Evolutionary conservation across 2,888 invertebrate species (phyloP), one percentile per base, ranked within the genome.

Genomic region (Amaurobius ferox): DNA sequence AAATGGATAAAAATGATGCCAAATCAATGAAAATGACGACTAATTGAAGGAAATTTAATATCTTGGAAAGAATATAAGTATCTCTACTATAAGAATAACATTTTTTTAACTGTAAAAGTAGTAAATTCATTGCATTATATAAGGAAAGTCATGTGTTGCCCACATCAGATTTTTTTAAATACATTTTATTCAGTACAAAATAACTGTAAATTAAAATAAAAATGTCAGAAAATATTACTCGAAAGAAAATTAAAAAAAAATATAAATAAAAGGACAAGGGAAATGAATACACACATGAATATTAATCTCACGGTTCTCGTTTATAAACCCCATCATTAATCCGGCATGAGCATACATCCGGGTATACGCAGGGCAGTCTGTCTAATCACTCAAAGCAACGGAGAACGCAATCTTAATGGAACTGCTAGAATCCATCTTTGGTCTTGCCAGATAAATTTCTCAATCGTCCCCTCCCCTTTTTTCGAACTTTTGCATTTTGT

Each of bases 341-440:
- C 80, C 80, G 66, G 26, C 79, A 48, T 72, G 79, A 40, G 67
- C 23, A 35, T n/a, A 48, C 55, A 67, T 73, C 80, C 80, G 73
- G 80, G 80, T 73, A 73, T 55, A 73, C 68, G 39, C 48, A 67
- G 55, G 61, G 73, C 32, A 79, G 71, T 72, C 71, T 39, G 80
- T 80, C 73, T 80, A n/a, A 80, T 80, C 80, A 80, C 80, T 80
- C 73, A 80, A 79, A 68, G n/a, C 67, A 67, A 67, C 67, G 44
- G 73, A 80, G 67, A n/a, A 80, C 67, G 48, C 73, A 80, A 80
- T 80, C 80, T 80, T 80, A 80, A 80, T 80, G 80, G 80, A 80
- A 73, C 73, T 55, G 73, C 35, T 32, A 67, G 73, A 73, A n/a
- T n/a, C n/a, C 61, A 48, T 67, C n/a, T n/a, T 73, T 80, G 80